Percentiles rank a stretch among this genome's conserved stretches.
These are phyloP conservation scores for Platorchestia sp. DNA, from an alignment of 1,140 invertebrate genomes.

Conservation along the genomic window DNA sequence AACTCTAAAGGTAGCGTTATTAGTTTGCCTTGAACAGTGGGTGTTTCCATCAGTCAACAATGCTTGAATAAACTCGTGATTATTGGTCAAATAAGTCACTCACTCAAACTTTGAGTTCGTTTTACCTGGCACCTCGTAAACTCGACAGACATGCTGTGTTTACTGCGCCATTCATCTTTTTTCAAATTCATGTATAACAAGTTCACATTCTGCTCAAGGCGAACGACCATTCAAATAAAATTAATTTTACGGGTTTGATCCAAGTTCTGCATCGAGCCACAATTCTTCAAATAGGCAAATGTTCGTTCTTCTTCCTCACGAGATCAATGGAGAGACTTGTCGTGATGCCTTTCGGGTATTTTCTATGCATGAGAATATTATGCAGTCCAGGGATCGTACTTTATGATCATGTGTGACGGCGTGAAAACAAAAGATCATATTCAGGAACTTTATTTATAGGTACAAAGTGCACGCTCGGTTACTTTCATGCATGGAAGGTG, in stretches of 20 bases:
- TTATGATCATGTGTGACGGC: constrained; percentile 17
- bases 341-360: not conserved
- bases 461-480: not conserved
- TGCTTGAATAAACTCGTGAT: too few relatives aligned
- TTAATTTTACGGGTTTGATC: not conserved
- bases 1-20: too few relatives aligned
- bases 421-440: not conserved
- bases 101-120: too few relatives aligned
- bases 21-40: too few relatives aligned
- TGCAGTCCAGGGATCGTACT: not conserved
- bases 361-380: constrained; percentile 20
- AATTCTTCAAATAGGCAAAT: not conserved
- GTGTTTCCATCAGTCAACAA: too few relatives aligned
- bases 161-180: not conserved
- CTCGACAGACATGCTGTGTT: not conserved
- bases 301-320: not conserved
- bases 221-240: not conserved
- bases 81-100: too few relatives aligned
- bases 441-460: not conserved
- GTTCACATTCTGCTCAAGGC: not conserved
- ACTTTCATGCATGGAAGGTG: not conserved
- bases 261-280: not conserved
- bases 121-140: not conserved
- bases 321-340: not conserved
- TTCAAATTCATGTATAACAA: not conserved